A percentile compares a stretch with the other conserved stretches of the same genome.
These are phyloP conservation scores for Baccha elongata DNA, from an alignment of 2,888 invertebrate genomes.

Conservation along the genomic window DNA sequence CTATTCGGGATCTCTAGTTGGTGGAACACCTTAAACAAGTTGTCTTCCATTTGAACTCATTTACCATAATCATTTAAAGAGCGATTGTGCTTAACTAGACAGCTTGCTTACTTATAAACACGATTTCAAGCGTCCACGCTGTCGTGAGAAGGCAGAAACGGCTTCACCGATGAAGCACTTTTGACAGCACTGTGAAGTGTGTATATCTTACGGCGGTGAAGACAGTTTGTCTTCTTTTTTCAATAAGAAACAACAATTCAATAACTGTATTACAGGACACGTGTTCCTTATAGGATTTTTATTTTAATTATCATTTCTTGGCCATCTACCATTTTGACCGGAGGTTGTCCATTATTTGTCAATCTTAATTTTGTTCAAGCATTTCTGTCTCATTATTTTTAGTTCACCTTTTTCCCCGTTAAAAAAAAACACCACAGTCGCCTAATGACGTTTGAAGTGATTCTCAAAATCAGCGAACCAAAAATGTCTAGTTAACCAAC, in stretches of 20 bases:
- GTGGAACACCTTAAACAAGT: too few relatives aligned
- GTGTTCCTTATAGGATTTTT: neutral
- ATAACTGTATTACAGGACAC: too few relatives aligned
- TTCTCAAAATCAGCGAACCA: slow-evolving; percentile 22
- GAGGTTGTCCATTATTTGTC: neutral
- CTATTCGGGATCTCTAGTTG: too few relatives aligned
- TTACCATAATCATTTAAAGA: too few relatives aligned
- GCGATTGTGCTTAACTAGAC: too few relatives aligned
- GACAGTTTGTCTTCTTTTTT: neutral
- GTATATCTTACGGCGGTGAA: too few relatives aligned
- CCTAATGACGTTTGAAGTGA: slow-evolving; percentile 5
- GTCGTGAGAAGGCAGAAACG: too few relatives aligned
- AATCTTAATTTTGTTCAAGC: neutral
- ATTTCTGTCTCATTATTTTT: neutral
- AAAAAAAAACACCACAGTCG: neutral
- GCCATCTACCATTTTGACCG: slow-evolving; percentile 2
- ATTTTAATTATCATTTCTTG: slow-evolving; percentile 6
- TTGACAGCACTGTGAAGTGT: too few relatives aligned
- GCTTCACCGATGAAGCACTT: too few relatives aligned
- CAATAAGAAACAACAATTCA: neutral
- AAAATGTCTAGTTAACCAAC: slow-evolving; percentile 40
- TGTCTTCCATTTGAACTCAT: too few relatives aligned
- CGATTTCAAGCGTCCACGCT: too few relatives aligned
- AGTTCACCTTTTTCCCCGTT: neutral
- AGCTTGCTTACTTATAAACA: too few relatives aligned